Percentiles rank a stretch among this genome's conserved stretches.
These are phyloP conservation scores for Tenualosa thibaudeaui DNA, from an alignment of 2,797 vertebrate genomes.

Conservation along the genomic window DNA sequence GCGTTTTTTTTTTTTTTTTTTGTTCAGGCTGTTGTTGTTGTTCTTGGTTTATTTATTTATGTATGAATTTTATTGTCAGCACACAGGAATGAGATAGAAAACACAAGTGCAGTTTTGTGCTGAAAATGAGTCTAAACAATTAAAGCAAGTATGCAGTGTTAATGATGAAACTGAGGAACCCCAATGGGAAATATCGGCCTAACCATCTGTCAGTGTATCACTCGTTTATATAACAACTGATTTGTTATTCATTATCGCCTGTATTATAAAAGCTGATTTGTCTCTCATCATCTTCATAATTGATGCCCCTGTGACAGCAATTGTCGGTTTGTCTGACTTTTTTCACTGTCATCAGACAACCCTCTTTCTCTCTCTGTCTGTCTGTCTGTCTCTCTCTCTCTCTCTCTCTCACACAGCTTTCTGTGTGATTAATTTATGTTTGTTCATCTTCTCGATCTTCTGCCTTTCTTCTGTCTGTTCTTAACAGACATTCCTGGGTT, in stretches of 20 bases:
- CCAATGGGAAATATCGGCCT: not conserved
- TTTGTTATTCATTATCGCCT: not conserved
- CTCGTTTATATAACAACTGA: not conserved
- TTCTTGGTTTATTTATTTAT: not conserved
- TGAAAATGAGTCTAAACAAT: not conserved
- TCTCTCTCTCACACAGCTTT: not conserved
- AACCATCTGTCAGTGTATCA: not conserved
- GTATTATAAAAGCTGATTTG: not conserved
- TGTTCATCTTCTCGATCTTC: not conserved
- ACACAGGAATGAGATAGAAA: not conserved
- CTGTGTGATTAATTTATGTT: not conserved
- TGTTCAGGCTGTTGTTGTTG: not conserved
- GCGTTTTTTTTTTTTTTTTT: not conserved
- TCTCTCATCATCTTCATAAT: not conserved
- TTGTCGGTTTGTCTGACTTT: no score
- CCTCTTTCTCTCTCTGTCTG: not conserved
- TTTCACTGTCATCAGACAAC: not conserved
- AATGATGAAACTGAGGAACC: not conserved
- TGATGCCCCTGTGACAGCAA: not conserved
- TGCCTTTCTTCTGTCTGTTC: conserved; percentile 59
- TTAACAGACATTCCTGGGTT: not conserved
- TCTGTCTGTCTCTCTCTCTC: not conserved
- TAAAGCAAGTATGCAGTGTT: not conserved
- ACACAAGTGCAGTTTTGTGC: not conserved
- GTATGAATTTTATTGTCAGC: not conserved